Conservation (phyloP, 2,888 invertebrate species). For the Scaptomyza parva region DNA sequence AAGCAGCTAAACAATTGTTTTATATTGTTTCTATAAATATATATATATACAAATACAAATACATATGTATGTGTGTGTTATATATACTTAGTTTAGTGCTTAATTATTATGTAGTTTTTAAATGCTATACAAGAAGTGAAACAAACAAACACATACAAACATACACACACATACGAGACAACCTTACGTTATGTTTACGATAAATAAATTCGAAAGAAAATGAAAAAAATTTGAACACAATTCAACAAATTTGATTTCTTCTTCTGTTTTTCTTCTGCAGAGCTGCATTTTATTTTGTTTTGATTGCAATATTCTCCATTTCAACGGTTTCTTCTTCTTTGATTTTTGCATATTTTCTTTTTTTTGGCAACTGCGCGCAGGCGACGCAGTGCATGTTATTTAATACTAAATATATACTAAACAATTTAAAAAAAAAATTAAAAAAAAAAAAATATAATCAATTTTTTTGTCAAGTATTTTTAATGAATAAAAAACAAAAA, state of each 20-base stretch:
- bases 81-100: slow-evolving; percentile 70
- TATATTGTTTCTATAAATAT: slow-evolving; percentile 53
- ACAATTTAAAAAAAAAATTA: neutral
- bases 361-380: slow-evolving; percentile 56
- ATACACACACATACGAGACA: slow-evolving; percentile 45
- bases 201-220: slow-evolving; percentile 8
- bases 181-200: slow-evolving; percentile 48
- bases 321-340: neutral
- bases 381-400: slow-evolving; percentile 48
- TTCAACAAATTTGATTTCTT: slow-evolving; percentile 25
- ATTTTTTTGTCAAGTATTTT: slow-evolving; percentile 57
- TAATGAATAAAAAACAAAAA: slow-evolving; percentile 16
- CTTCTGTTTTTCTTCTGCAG: neutral
- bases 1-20: slow-evolving; percentile 66
- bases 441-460: slow-evolving; percentile 37
- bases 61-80: slow-evolving; percentile 34
- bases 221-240: slow-evolving; percentile 45
- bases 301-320: slow-evolving; percentile 9
- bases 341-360: slow-evolving; percentile 6
- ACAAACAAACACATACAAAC: slow-evolving; percentile 1
- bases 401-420: neutral
- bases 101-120: slow-evolving; percentile 76
- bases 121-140: slow-evolving; percentile 58
- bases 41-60: slow-evolving; percentile 35
- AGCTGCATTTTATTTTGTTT: slow-evolving; percentile 40